Conservation (phyloP, 2,888 invertebrate genomes). For the Hybos culiciformis region DNA sequence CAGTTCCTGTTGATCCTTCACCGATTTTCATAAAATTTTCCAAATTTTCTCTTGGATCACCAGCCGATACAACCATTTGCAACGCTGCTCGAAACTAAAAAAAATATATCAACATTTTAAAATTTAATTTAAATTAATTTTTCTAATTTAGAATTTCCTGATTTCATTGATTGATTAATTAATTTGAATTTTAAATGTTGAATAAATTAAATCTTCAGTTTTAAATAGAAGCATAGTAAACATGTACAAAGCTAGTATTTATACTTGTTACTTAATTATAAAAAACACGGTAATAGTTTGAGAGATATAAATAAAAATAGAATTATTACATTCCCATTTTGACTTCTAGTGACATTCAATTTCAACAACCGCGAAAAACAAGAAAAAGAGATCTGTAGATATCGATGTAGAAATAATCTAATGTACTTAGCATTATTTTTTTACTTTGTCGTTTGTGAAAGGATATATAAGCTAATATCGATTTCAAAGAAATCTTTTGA, state of each 20-base stretch:
- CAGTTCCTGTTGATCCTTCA: constrained; percentile 96
- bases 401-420: too few relatives aligned
- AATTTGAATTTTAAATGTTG: background rate
- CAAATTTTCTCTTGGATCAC: constrained; percentile 84
- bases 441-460: too few relatives aligned
- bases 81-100: constrained; percentile 77
- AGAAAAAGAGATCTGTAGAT: too few relatives aligned
- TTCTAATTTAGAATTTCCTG: background rate
- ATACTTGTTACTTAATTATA: too few relatives aligned
- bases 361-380: too few relatives aligned
- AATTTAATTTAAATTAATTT: too few relatives aligned
- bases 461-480: constrained; percentile 12
- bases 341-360: too few relatives aligned
- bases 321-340: too few relatives aligned
- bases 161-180: background rate
- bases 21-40: constrained; percentile 94
- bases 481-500: constrained; percentile 3
- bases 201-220: background rate
- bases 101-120: constrained; percentile 7
- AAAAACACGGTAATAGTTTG: too few relatives aligned
- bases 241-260: too few relatives aligned
- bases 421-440: too few relatives aligned
- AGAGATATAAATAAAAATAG: too few relatives aligned
- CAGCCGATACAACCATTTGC: constrained; percentile 92
- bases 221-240: background rate